A percentile compares a stretch with the other conserved stretches of the same genome.
phyloP scores from a whole-genome alignment of 2,888 invertebrate species.

The Cephonodes hylas region DNA sequence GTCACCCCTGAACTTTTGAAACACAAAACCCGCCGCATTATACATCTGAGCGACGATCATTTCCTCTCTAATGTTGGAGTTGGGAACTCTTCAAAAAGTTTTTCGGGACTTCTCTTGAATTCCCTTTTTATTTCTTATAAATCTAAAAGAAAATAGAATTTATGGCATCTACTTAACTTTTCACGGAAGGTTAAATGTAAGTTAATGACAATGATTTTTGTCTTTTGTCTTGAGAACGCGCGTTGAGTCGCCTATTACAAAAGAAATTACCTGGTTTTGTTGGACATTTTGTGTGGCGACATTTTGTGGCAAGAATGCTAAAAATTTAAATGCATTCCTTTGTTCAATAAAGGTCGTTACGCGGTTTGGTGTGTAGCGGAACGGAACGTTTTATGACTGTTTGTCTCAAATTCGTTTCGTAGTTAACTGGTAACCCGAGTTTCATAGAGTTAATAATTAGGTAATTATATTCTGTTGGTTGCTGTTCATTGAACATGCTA shows the following conservation, averaged over 20 bases:
- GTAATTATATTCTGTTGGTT: too few relatives aligned
- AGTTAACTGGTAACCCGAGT: too few relatives aligned
- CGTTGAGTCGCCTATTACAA: constrained; percentile 6
- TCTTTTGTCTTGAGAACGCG: constrained; percentile 23
- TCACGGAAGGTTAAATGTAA: constrained; percentile 33
- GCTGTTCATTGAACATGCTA: too few relatives aligned
- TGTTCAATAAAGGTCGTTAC: background rate
- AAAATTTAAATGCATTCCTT: constrained; percentile 2
- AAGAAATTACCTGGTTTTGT: constrained; percentile 12
- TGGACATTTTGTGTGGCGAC: constrained; percentile 8
- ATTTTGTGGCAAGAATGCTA: background rate
- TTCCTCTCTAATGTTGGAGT: constrained; percentile 67
- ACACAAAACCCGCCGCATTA: constrained; percentile 59
- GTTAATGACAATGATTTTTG: constrained; percentile 33
- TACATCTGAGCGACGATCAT: constrained; percentile 60
- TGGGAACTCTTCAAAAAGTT: constrained; percentile 57
- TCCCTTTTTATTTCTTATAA: constrained; percentile 55
- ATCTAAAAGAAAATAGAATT: constrained; percentile 57
- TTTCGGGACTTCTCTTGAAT: constrained; percentile 43
- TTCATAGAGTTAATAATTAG: too few relatives aligned
- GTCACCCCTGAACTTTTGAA: constrained; percentile 15
- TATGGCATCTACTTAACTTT: constrained; percentile 46
- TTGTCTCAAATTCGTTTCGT: background rate
- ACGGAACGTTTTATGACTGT: background rate
- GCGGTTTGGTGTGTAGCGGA: background rate